A percentile compares a stretch with the other conserved stretches of the same genome.
phyloP scores from a whole-genome alignment of 2,113 vertebrate genomes.

The Aegotheles bennettii region DNA sequence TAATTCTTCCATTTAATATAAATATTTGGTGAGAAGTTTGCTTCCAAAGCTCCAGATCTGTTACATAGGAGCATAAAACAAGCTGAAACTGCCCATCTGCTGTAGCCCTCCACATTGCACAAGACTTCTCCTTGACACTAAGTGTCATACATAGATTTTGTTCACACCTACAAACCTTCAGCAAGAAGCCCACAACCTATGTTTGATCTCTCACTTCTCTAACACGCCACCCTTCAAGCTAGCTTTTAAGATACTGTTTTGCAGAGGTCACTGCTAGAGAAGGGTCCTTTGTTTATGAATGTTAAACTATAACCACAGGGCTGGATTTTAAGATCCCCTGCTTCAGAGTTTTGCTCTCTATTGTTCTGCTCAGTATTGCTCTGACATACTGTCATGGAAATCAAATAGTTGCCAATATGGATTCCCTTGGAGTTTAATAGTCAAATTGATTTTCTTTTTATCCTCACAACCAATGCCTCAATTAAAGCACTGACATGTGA shows the following conservation, averaged over 20 bases:
- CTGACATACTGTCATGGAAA: accelerated
- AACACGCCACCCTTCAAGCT: neutral
- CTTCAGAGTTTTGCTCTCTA: neutral
- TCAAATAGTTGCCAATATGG: neutral
- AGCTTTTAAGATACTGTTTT: neutral
- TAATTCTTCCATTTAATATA: neutral
- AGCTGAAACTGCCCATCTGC: neutral
- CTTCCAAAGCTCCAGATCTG: neutral
- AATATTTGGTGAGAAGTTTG: neutral
- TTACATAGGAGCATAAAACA: neutral
- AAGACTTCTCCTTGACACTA: neutral
- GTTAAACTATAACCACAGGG: neutral
- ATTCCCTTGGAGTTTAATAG: neutral
- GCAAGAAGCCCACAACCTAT: neutral
- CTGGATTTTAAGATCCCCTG: neutral
- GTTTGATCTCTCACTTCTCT: neutral
- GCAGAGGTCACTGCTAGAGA: neutral
- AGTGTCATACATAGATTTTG: neutral
- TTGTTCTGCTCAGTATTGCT: neutral
- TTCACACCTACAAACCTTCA: neutral
- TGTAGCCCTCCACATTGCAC: neutral
- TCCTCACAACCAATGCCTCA: neutral
- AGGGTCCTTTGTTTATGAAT: neutral
- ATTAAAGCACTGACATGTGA: neutral
- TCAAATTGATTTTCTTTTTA: neutral